These are phyloP conservation scores for Zoanthus solanderi DNA, from an alignment of 92 coral and sea anemone genomes.

Conservation along the genomic window DNA sequence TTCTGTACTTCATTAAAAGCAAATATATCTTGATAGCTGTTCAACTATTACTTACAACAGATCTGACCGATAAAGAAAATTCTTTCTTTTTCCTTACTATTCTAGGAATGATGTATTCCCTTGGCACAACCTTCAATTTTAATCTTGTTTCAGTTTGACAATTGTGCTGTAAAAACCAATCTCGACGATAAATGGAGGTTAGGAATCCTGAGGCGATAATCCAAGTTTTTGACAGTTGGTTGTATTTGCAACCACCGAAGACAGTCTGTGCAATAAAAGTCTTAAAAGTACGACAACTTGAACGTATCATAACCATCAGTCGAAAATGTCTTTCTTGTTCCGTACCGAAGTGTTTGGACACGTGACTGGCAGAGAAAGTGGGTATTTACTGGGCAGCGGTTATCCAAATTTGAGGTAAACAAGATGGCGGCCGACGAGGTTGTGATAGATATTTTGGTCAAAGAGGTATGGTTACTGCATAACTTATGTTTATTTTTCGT, in stretches of 20 bases:
- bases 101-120: background rate
- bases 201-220: background rate
- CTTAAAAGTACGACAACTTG: background rate
- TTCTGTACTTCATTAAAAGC: too few relatives aligned
- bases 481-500: too few relatives aligned
- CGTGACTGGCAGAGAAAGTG: background rate
- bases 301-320: background rate
- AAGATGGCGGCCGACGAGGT: conserved; percentile 39
- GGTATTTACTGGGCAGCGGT: conserved; percentile 9
- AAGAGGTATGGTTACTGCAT: background rate
- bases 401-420: background rate
- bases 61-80: background rate
- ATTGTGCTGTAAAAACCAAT: too few relatives aligned
- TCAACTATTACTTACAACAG: background rate
- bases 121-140: too few relatives aligned
- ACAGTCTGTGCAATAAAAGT: background rate
- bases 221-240: background rate
- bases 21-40: background rate
- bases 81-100: background rate
- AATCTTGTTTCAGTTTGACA: background rate
- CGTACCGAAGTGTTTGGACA: background rate
- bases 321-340: background rate
- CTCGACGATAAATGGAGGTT: background rate
- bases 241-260: background rate
- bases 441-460: background rate